Percentiles rank a stretch among this genome's conserved stretches.
These are phyloP conservation scores for Oxyteleia sp. DNA, from an alignment of 2,888 invertebrate genomes.

Conservation along the genomic window DNA sequence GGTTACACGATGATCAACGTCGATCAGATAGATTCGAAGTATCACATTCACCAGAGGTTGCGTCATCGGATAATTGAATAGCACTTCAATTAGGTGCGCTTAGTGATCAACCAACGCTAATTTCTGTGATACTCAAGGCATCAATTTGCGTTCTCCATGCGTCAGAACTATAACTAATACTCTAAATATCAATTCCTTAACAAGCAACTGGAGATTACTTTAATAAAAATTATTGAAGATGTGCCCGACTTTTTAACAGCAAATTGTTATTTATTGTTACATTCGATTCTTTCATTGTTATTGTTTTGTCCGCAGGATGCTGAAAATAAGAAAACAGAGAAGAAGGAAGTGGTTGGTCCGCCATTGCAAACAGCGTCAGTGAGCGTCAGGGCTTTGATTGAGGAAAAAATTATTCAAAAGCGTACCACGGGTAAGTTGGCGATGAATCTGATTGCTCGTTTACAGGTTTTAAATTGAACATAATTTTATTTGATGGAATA, in stretches of 20 bases:
- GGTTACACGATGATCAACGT: slow-evolving; percentile 62
- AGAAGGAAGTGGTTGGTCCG: slow-evolving; percentile 94
- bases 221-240: slow-evolving; percentile 6
- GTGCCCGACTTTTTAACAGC: neutral
- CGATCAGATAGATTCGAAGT: slow-evolving; percentile 64
- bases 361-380: slow-evolving; percentile 97
- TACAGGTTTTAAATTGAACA: neutral
- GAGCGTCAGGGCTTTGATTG: slow-evolving; percentile 95
- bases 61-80: slow-evolving; percentile 85
- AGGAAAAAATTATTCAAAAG: slow-evolving; percentile 97
- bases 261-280: neutral
- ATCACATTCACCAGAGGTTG: slow-evolving; percentile 79
- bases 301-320: slow-evolving; percentile 90
- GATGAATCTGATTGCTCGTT: neutral
- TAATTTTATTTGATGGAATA: slow-evolving; percentile 3
- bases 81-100: slow-evolving; percentile 84
- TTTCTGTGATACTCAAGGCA: slow-evolving; percentile 67
- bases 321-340: slow-evolving; percentile 95
- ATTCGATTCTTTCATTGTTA: slow-evolving; percentile 7
- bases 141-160: slow-evolving; percentile 66
- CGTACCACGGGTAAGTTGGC: slow-evolving; percentile 89
- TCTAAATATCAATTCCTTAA: slow-evolving; percentile 31
- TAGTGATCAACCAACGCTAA: slow-evolving; percentile 82
- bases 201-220: neutral
- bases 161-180: slow-evolving; percentile 54